phyloP scores from a whole-genome alignment of 2,797 vertebrate genomes.

The Crotalus adamanteus region DNA sequence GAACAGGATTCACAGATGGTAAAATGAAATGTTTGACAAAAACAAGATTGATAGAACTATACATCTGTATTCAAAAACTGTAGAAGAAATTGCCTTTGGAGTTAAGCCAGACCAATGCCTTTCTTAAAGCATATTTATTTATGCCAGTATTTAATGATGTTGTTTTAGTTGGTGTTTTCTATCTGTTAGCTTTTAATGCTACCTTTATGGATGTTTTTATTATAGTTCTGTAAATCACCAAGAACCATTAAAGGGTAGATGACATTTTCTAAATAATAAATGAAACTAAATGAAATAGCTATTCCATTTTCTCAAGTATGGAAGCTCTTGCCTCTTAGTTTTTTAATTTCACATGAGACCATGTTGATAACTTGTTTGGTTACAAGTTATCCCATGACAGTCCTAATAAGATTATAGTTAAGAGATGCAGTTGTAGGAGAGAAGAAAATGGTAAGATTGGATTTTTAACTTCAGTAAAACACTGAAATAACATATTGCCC shows the following conservation, averaged over 20 bases:
- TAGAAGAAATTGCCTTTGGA: not conserved
- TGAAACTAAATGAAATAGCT: not conserved
- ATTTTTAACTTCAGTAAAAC: not conserved
- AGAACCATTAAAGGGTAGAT: not conserved
- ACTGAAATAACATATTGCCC: not conserved
- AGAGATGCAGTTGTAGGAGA: not conserved
- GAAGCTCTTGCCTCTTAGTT: conserved; percentile 16
- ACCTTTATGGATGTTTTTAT: not conserved
- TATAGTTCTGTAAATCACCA: not conserved
- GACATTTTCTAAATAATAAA: not conserved
- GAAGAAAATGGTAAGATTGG: not conserved
- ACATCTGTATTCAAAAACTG: not conserved
- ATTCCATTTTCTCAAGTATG: not conserved
- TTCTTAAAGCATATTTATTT: not conserved
- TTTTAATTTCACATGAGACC: conserved; percentile 22
- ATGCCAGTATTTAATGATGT: not conserved
- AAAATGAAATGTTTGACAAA: not conserved
- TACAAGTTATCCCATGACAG: conserved; percentile 37
- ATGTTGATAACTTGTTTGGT: conserved; percentile 31
- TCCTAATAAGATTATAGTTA: conserved; percentile 48
- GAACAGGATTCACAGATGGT: not conserved
- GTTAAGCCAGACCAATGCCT: not conserved
- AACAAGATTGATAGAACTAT: not conserved
- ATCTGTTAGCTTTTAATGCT: not conserved
- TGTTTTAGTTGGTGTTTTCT: not conserved